phyloP scores from a whole-genome alignment of 2,888 invertebrate genomes.

The Parthenolecanium corni region DNA sequence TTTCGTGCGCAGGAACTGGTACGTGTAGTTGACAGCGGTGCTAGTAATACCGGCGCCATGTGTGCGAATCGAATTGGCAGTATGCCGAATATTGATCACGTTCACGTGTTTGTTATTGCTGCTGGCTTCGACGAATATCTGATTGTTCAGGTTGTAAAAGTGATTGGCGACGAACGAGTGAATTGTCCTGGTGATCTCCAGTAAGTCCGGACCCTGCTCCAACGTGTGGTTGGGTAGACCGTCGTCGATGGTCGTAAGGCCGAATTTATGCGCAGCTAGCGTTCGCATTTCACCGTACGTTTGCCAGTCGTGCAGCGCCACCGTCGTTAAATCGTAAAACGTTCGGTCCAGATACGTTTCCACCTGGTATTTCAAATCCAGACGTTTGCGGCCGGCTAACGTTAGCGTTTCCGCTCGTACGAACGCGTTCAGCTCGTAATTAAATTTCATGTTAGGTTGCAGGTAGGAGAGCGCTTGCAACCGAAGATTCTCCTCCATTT shows the following conservation, averaged over 20 bases:
- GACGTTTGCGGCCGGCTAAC: not conserved
- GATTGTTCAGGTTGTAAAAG: slow-evolving; percentile 89
- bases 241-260: slow-evolving; percentile 72
- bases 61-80: slow-evolving; percentile 91
- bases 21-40: slow-evolving; percentile 83
- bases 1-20: slow-evolving; percentile 86
- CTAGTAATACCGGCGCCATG: slow-evolving; percentile 95
- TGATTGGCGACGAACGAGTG: slow-evolving; percentile 88
- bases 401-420: not conserved
- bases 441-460: slow-evolving; percentile 44
- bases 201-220: slow-evolving; percentile 91
- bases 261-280: slow-evolving; percentile 73
- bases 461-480: slow-evolving; percentile 85
- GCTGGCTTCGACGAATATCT: slow-evolving; percentile 84
- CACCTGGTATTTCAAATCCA: slow-evolving; percentile 39
- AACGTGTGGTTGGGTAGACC: slow-evolving; percentile 90
- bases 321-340: slow-evolving; percentile 94
- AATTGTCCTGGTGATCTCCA: slow-evolving; percentile 95
- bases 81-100: slow-evolving; percentile 86
- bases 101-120: slow-evolving; percentile 89
- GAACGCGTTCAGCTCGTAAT: not conserved
- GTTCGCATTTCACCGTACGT: slow-evolving; percentile 95
- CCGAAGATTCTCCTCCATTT: slow-evolving; percentile 84
- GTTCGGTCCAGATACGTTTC: slow-evolving; percentile 87
- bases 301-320: slow-evolving; percentile 94